phyloP scores from a whole-genome alignment of 64 coral and sea anemone species.

The Stichodactyla mertensii region DNA sequence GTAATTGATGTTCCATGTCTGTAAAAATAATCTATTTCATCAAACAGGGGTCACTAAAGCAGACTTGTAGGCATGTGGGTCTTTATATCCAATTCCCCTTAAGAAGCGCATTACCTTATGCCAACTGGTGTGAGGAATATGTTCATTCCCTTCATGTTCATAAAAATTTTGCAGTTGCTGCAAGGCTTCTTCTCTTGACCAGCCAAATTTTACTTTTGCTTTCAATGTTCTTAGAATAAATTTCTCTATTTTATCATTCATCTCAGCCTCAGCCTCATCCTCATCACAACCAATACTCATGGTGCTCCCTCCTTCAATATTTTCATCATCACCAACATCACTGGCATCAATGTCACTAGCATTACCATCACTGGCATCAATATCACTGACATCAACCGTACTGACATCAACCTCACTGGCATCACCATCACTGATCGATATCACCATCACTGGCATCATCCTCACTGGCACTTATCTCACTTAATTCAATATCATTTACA shows the following conservation, averaged over 20 bases:
- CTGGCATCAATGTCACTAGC: no score
- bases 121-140: slow-evolving; percentile 18
- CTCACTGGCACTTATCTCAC: no score
- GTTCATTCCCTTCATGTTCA: slow-evolving; percentile 9
- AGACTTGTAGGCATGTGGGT: slow-evolving; percentile 20
- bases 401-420: no score
- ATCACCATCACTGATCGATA: no score
- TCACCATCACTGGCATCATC: no score
- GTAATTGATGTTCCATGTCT: not conserved
- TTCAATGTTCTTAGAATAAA: slow-evolving; percentile 20
- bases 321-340: no score
- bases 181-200: slow-evolving; percentile 22
- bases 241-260: not conserved
- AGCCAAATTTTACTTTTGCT: slow-evolving; percentile 2
- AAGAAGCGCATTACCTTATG: slow-evolving; percentile 12
- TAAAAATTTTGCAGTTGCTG: slow-evolving; percentile 19
- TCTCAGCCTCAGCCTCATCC: not conserved
- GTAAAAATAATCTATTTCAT: slow-evolving; percentile 18
- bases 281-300: no score
- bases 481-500: no score
- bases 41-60: slow-evolving; percentile 19
- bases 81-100: slow-evolving; percentile 24
- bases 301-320: no score
- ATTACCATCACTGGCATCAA: no score
- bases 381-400: no score